These are phyloP conservation scores for Ameiurus melas DNA, from an alignment of 2,113 vertebrate genomes.

Conservation along the genomic window DNA sequence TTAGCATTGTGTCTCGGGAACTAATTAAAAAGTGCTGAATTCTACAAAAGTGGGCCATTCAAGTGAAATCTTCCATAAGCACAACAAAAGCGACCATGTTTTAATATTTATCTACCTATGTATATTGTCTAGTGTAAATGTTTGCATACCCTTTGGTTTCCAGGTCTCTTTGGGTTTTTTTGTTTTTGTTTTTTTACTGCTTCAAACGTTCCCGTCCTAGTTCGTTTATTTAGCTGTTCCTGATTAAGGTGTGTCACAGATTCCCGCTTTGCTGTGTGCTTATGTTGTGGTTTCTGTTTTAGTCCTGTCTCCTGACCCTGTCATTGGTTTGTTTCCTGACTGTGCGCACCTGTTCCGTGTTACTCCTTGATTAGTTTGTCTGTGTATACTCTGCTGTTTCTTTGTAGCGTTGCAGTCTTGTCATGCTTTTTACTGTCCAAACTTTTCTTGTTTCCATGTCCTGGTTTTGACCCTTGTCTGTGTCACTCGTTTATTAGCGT, in stretches of 20 bases:
- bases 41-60: background rate
- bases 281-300: background rate
- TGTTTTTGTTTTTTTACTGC: background rate
- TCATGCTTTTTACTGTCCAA: background rate
- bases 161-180: background rate
- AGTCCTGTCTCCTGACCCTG: background rate
- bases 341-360: background rate
- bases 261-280: background rate
- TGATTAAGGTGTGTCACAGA: background rate
- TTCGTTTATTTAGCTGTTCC: background rate
- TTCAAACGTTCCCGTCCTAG: background rate
- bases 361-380: background rate
- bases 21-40: background rate
- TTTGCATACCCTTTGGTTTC: background rate
- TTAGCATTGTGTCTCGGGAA: background rate
- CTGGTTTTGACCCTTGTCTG: background rate
- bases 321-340: background rate
- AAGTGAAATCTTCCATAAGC: background rate
- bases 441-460: background rate
- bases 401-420: background rate
- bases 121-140: background rate
- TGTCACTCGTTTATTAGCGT: background rate
- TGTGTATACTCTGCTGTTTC: background rate
- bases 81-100: too few relatives aligned
- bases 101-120: background rate